Evolutionary conservation across 2,797 vertebrate species (phyloP), one percentile per base, ranked within the genome.

Genomic region (Lophura swinhoii): DNA sequence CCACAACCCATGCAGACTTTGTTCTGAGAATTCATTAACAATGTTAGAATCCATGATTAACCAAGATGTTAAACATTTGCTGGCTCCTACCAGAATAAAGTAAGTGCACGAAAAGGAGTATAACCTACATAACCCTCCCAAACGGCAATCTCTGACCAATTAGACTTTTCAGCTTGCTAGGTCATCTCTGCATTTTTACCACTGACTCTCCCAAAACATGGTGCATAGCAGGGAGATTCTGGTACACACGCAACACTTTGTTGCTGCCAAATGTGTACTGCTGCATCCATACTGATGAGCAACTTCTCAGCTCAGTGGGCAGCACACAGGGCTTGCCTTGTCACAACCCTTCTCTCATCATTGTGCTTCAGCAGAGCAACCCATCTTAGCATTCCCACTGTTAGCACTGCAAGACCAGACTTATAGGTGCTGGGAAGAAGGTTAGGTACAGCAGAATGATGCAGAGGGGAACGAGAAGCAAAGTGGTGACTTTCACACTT

Each of bases 1-100:
- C 51, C 71, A 66, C 22, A 72, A 87, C 70, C 51, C 51, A 72
- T 21, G 59, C 3, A 84, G 73, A 33, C 53, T 71, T 55, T 70
- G 18, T 41, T 89, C 77, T 29, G 41, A 17, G 55, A 72, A 49
- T 86, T 94, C 28, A 39, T 87, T 77, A 88, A 82, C 22, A 71
- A 35, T 13, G 41, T 46, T 17, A 55, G 88, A 72, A 72, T 69
- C 62, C 70, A 75, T 78, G 63, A 78, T 22, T 44, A 46, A 31
- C 22, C 11, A 53, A 78, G 37, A 58, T 3, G 2, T 81, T 62
- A 84, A 81, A 24, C 31, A 55, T 35, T 86, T 91, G 37, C 16
- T 18, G 22, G 8, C 17, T 90, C 49, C 37, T 72, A 62, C 20
- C 6, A 90, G 23, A 62, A 86, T 72, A 74, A 39, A 12, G 4